These are phyloP conservation scores for Carposina sasakii DNA, from an alignment of 1,140 invertebrate genomes.

Conservation along the genomic window DNA sequence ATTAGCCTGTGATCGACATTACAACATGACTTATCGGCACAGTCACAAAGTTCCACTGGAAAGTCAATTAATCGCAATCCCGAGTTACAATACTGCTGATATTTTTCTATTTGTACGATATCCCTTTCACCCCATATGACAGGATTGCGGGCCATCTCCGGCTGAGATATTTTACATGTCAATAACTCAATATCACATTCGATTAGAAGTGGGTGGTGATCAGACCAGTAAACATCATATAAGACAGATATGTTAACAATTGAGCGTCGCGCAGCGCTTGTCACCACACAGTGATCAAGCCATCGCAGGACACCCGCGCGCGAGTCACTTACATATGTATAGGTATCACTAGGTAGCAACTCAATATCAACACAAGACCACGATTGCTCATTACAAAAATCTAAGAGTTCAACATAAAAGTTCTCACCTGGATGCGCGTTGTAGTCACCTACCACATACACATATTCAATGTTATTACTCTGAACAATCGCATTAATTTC, in stretches of 20 bases:
- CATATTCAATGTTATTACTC: no score
- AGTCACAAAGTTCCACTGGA: background rate
- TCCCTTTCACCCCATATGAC: slow-evolving; percentile 7
- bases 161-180: background rate
- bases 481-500: no score
- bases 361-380: no score
- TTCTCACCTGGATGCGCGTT: no score
- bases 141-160: background rate
- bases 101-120: background rate
- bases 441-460: no score
- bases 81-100: background rate
- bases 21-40: background rate
- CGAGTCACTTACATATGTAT: slow-evolving; percentile 9
- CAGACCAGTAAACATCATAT: slow-evolving; percentile 7
- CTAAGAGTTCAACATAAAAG: no score
- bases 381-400: no score
- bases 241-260: background rate
- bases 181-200: background rate
- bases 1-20: background rate
- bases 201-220: slow-evolving; percentile 3
- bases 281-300: slow-evolving; percentile 9
- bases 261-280: background rate
- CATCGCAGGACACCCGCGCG: background rate
- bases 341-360: background rate
- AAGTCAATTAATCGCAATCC: background rate